phyloP scores from a whole-genome alignment of 2,888 invertebrate genomes.

The Amphimallon solstitiale region DNA sequence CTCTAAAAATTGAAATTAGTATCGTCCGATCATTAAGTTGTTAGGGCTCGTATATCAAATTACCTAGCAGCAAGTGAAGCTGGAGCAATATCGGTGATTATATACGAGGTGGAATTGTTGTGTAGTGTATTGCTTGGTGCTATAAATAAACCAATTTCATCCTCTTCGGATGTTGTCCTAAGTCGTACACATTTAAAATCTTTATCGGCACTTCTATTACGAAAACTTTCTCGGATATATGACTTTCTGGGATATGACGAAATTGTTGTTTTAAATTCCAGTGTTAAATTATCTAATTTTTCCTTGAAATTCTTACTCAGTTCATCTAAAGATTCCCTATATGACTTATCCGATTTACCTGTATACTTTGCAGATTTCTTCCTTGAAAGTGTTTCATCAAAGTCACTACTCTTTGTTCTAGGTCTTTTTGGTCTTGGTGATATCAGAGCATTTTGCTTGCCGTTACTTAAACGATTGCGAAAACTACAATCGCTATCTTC shows the following conservation, averaged over 20 bases:
- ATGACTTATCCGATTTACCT: conserved; percentile 12
- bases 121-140: conserved; percentile 46
- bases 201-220: conserved; percentile 45
- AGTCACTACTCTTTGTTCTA: conserved; percentile 42
- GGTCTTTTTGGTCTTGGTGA: conserved; percentile 41
- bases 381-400: conserved; percentile 39
- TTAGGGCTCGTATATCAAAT: too few relatives aligned
- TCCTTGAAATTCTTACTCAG: conserved; percentile 51
- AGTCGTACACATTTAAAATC: conserved; percentile 57
- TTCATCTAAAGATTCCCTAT: conserved; percentile 48
- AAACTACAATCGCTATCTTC: conserved; percentile 44
- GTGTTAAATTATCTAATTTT: conserved; percentile 48
- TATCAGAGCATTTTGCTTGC: background rate
- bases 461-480: background rate
- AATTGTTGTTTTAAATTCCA: conserved; percentile 42
- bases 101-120: conserved; percentile 57
- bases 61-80: conserved; percentile 66
- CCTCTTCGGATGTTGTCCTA: conserved; percentile 45
- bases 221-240: conserved; percentile 18
- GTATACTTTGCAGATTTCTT: conserved; percentile 33
- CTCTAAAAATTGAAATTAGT: too few relatives aligned
- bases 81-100: conserved; percentile 64
- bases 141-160: conserved; percentile 53
- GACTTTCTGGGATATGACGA: background rate
- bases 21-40: too few relatives aligned